Evolutionary conservation across 2,797 vertebrate genomes (phyloP).

Genomic region (Ceyx erithaca): DNA sequence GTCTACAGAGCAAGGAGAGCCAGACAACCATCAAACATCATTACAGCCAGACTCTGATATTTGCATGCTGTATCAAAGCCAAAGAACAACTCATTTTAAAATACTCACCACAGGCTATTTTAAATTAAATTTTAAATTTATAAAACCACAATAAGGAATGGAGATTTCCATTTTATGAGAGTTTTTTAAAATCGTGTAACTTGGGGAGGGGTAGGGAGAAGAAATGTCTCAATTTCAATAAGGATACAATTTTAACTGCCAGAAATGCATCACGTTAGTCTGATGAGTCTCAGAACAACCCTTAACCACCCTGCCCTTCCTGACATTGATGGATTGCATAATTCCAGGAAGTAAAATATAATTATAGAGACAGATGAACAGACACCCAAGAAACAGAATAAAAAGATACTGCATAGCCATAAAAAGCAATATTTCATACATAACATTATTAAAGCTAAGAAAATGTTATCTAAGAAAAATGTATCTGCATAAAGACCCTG

Average conservation of each 20-base stretch:
- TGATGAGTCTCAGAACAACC: conserved; percentile 54
- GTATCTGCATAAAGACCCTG: neutral
- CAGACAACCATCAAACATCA: neutral
- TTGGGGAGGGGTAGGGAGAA: neutral
- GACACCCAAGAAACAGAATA: conserved; percentile 58
- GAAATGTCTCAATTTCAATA: neutral
- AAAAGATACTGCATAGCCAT: conserved; percentile 24
- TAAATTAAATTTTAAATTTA: conserved; percentile 6
- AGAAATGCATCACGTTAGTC: conserved; percentile 27
- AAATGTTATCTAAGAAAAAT: conserved; percentile 35
- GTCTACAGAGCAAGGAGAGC: neutral
- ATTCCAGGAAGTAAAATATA: conserved; percentile 72
- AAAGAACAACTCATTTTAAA: conserved; percentile 25
- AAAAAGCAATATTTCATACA: conserved; percentile 63
- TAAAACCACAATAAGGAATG: neutral
- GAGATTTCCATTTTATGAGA: neutral
- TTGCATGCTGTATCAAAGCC: neutral
- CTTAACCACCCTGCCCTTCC: conserved; percentile 56
- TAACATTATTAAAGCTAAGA: conserved; percentile 53
- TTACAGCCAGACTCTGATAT: neutral
- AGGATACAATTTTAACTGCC: conserved; percentile 17
- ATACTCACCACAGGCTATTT: neutral
- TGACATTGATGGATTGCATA: conserved; percentile 54
- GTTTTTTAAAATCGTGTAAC: neutral
- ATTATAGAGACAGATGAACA: conserved; percentile 72